These are phyloP conservation scores for Morpho deidamia DNA, from an alignment of 2,888 invertebrate genomes.

Conservation along the genomic window DNA sequence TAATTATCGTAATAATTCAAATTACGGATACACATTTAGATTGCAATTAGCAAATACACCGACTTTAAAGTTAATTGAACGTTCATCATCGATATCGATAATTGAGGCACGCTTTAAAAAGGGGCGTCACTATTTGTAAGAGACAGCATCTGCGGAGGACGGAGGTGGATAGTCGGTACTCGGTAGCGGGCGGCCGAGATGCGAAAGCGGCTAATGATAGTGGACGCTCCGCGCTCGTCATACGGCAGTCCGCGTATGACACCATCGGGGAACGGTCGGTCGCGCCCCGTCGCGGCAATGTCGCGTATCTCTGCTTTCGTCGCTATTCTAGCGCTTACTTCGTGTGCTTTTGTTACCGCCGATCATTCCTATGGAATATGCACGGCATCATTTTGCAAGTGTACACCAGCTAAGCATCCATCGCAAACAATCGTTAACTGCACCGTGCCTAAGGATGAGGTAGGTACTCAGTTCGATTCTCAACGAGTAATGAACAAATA, in stretches of 20 bases:
- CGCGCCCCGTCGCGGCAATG: conserved; percentile 65
- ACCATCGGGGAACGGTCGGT: conserved; percentile 48
- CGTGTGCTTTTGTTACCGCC: conserved; percentile 48
- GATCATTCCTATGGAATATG: conserved; percentile 63
- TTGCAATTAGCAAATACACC: conserved; percentile 21
- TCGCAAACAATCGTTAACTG: conserved; percentile 82
- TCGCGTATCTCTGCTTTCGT: conserved; percentile 52
- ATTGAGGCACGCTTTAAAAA: conserved; percentile 36
- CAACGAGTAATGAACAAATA: conserved; percentile 22
- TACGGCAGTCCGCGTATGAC: conserved; percentile 51
- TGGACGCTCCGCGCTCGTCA: conserved; percentile 17
- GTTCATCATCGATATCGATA: conserved; percentile 62
- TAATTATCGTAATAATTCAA: not conserved
- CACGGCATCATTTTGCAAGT: conserved; percentile 74
- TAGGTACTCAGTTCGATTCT: conserved; percentile 71
- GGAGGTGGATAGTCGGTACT: conserved; percentile 17
- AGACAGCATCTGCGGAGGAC: conserved; percentile 30
- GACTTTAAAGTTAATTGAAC: conserved; percentile 29
- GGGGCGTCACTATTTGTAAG: conserved; percentile 45
- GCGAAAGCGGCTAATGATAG: conserved; percentile 4
- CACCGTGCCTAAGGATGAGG: conserved; percentile 79
- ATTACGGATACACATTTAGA: conserved; percentile 9
- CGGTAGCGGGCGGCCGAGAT: conserved; percentile 19
- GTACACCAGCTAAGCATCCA: conserved; percentile 74
- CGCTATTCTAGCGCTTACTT: conserved; percentile 61